Evolutionary conservation across 2,888 invertebrate species (phyloP).

Genomic region (Tetrapedia diversipes): DNA sequence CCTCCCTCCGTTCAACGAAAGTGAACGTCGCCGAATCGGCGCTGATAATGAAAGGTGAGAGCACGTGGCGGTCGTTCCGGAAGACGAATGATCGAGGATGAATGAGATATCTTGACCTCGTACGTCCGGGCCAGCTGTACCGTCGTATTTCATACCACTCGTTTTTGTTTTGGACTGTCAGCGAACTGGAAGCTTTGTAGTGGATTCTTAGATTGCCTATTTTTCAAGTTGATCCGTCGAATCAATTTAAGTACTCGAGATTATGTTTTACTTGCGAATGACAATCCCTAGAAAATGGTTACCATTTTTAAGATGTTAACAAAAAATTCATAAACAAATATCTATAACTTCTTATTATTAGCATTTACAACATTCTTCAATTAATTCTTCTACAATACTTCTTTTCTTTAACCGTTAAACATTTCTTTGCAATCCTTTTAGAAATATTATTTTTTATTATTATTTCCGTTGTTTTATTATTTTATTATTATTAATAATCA

Average conservation of each 20-base stretch:
- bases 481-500: no score
- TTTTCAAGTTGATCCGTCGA: not conserved
- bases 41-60: constrained; percentile 54
- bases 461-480: no score
- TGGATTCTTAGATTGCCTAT: not conserved
- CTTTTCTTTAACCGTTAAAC: no score
- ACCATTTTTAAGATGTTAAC: no score
- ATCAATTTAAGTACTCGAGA: not conserved
- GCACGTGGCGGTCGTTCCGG: not conserved
- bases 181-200: not conserved
- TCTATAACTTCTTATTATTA: no score
- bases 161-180: constrained; percentile 5
- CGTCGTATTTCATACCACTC: constrained; percentile 15
- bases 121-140: constrained; percentile 8
- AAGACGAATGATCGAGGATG: constrained; percentile 15
- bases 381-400: no score
- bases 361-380: no score
- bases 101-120: constrained; percentile 24
- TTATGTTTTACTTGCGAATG: no score
- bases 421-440: no score
- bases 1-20: constrained; percentile 68
- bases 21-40: constrained; percentile 51
- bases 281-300: no score
- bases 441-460: no score
- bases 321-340: no score